A percentile compares a stretch with the other conserved stretches of the same genome.
Evolutionary conservation across 2,888 invertebrate species (phyloP).

Genomic region (Linnaemya tessellans): DNA sequence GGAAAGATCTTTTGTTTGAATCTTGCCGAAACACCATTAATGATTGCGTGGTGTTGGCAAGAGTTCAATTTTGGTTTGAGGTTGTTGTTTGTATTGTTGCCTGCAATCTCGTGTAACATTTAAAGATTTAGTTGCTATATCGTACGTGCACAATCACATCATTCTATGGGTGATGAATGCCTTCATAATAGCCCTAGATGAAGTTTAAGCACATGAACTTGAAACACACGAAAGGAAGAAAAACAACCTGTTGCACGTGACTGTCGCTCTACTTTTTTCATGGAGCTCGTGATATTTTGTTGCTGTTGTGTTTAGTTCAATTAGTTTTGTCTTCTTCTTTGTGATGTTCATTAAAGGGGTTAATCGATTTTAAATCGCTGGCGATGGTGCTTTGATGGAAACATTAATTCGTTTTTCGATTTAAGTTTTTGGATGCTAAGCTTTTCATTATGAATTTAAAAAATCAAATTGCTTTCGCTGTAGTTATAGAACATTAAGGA

Average conservation of each 20-base stretch:
- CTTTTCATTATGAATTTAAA: slow-evolving; percentile 42
- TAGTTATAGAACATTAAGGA: slow-evolving; percentile 2
- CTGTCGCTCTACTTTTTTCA: slow-evolving; percentile 58
- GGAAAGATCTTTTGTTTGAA: slow-evolving; percentile 79
- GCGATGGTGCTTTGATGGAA: slow-evolving; percentile 80
- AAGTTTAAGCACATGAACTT: slow-evolving; percentile 18
- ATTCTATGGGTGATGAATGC: slow-evolving; percentile 60
- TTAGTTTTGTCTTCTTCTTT: slow-evolving; percentile 42
- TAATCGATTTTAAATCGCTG: slow-evolving; percentile 83
- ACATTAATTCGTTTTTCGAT: slow-evolving; percentile 75
- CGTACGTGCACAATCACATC: slow-evolving; percentile 25
- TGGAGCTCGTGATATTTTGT: slow-evolving; percentile 16
- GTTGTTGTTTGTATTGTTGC: slow-evolving; percentile 58
- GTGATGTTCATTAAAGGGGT: slow-evolving; percentile 76
- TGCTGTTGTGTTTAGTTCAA: slow-evolving; percentile 17
- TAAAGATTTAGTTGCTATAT: slow-evolving; percentile 30
- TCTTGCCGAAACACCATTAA: slow-evolving; percentile 74
- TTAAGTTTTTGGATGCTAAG: slow-evolving; percentile 33
- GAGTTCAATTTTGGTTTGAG: slow-evolving; percentile 37
- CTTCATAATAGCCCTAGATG: slow-evolving; percentile 62
- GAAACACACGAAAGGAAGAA: slow-evolving; percentile 38
- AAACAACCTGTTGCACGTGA: slow-evolving; percentile 80
- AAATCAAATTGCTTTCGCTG: slow-evolving; percentile 31
- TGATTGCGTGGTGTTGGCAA: slow-evolving; percentile 67
- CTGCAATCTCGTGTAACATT: slow-evolving; percentile 46